These are phyloP conservation scores for Drosophila putrida DNA, from an alignment of 2,888 invertebrate genomes.

Conservation along the genomic window DNA sequence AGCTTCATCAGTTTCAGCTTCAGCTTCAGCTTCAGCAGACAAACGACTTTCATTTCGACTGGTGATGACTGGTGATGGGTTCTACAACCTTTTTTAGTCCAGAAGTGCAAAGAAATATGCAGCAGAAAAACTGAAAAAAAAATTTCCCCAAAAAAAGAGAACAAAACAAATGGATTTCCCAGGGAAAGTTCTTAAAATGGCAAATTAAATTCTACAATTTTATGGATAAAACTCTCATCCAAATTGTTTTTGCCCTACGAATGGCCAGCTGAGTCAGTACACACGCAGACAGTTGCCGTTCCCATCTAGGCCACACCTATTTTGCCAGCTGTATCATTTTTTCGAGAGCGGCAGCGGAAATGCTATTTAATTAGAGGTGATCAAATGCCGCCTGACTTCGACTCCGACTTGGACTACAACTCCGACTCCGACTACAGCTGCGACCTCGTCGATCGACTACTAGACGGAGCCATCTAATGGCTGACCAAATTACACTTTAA, in stretches of 20 bases:
- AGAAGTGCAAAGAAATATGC: conserved; percentile 17
- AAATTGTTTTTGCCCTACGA: conserved; percentile 29
- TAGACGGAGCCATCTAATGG: conserved; percentile 62
- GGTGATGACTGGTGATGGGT: background rate
- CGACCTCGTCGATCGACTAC: conserved; percentile 26
- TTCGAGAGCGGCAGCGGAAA: conserved; percentile 68
- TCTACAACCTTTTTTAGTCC: background rate
- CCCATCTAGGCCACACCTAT: conserved; percentile 67
- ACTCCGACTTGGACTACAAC: background rate
- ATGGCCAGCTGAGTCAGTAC: conserved; percentile 21
- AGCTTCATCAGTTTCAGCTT: conserved; percentile 54
- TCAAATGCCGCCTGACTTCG: conserved; percentile 69
- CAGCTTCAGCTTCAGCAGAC: conserved; percentile 39
- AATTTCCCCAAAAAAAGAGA: conserved; percentile 8
- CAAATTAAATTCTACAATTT: conserved; percentile 35
- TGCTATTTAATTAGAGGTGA: conserved; percentile 80
- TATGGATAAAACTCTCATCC: conserved; percentile 27
- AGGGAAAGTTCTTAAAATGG: conserved; percentile 42
- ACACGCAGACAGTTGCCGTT: conserved; percentile 36
- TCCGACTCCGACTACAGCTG: conserved; percentile 1
- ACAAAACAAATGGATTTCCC: conserved; percentile 2
- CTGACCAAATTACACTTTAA: conserved; percentile 81
- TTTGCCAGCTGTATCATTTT: conserved; percentile 67
- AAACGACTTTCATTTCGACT: conserved; percentile 31
- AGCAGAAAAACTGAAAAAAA: conserved; percentile 18